These are phyloP conservation scores for Micrasema longulum DNA, from an alignment of 1,140 invertebrate species.

Conservation along the genomic window DNA sequence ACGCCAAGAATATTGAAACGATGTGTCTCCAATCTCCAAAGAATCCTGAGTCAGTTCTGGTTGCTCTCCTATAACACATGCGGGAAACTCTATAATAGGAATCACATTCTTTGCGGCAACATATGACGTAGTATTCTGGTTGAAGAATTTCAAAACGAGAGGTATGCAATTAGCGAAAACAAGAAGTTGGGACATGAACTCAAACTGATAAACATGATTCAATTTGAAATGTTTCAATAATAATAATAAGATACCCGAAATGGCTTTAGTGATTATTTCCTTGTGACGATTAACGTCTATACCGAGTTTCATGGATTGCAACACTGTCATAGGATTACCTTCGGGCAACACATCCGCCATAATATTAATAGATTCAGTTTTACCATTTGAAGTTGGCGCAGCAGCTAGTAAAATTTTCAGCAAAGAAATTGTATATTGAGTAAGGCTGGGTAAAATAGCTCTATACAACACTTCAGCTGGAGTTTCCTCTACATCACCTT, in stretches of 20 bases:
- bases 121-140: slow-evolving; percentile 97
- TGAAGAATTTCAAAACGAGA: slow-evolving; percentile 98
- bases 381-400: slow-evolving; percentile 96
- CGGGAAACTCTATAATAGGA: slow-evolving; percentile 94
- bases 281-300: slow-evolving; percentile 99
- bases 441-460: slow-evolving; percentile 91
- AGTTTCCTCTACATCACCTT: slow-evolving; percentile 79
- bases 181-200: slow-evolving; percentile 98
- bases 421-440: slow-evolving; percentile 97
- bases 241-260: slow-evolving; percentile 93
- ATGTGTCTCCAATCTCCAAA: slow-evolving; percentile 89
- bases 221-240: slow-evolving; percentile 98
- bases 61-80: slow-evolving; percentile 95
- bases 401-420: slow-evolving; percentile 97
- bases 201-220: slow-evolving; percentile 99
- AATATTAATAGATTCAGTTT: slow-evolving; percentile 98
- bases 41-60: slow-evolving; percentile 94
- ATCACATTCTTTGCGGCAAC: slow-evolving; percentile 96
- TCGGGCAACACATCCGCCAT: slow-evolving; percentile 96
- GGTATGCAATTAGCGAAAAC: slow-evolving; percentile 99
- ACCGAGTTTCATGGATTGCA: slow-evolving; percentile 97
- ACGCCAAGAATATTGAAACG: slow-evolving; percentile 91
- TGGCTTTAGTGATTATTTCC: slow-evolving; percentile 98
- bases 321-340: slow-evolving; percentile 96
- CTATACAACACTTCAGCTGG: slow-evolving; percentile 91